These are phyloP conservation scores for Nymphicus hollandicus DNA, from an alignment of 2,113 vertebrate species.

Conservation along the genomic window DNA sequence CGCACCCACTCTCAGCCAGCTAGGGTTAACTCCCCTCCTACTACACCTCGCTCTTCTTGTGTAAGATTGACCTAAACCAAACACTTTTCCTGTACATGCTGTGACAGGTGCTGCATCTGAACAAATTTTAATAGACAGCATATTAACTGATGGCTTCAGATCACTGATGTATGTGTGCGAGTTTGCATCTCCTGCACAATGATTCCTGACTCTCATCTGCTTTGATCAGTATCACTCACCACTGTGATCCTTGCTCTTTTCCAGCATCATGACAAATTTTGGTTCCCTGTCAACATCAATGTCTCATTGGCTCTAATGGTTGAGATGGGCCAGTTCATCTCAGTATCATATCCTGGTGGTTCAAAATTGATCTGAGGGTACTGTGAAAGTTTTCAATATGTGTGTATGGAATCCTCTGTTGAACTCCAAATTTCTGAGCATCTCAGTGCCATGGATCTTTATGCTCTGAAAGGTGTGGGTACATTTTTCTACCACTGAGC, in stretches of 20 bases:
- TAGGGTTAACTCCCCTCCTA: not conserved
- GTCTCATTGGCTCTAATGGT: not conserved
- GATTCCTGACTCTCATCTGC: conserved; percentile 56
- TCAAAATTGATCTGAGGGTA: not conserved
- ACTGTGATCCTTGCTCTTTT: not conserved
- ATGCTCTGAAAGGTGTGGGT: not conserved
- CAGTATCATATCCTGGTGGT: not conserved
- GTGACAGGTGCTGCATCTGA: conserved; percentile 47
- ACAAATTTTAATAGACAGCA: conserved; percentile 61
- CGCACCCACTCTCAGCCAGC: not conserved
- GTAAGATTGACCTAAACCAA: conserved; percentile 17
- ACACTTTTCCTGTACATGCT: not conserved
- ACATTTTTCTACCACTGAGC: not conserved
- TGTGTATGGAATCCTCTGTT: not conserved
- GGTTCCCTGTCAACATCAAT: not conserved
- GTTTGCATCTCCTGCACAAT: conserved; percentile 28
- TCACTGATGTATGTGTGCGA: not conserved
- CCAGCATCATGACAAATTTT: not conserved
- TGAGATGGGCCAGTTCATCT: not conserved
- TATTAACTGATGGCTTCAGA: conserved; percentile 46
- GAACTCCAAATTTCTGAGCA: not conserved
- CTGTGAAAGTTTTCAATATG: not conserved
- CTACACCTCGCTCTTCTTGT: not conserved
- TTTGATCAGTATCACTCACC: conserved; percentile 62
- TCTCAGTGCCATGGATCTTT: not conserved